Evolutionary conservation across 1,140 invertebrate genomes (phyloP), one percentile per base, ranked within the genome.

Genomic region (Telenomus remus): DNA sequence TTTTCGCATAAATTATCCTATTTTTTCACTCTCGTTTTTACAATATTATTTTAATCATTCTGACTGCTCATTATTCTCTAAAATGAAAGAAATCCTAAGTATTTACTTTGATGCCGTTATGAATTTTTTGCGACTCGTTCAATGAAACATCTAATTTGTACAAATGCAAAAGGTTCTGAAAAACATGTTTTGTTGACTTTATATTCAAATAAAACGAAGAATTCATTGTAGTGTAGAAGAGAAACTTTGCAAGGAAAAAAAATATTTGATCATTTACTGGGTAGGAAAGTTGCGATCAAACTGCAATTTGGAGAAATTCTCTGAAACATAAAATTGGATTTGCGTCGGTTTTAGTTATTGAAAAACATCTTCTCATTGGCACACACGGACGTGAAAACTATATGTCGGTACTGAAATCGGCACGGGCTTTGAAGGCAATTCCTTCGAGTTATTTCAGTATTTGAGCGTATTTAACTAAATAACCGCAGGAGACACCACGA

Each of bases 401-500:
- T n/a, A n/a, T 16, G 49, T 48, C 10, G 55, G 48, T 6, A 60
- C 54, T 0, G 43, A 71, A 70, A 69, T 76, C 63, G 68, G 47
- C 68, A 76, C 71, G 66, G 61, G 61, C 59, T 70, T 66, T 73
- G 56, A 76, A 61, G 66, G 68, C 74, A 76, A 71, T 76, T 76
- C 47, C 49, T 49, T 15, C 53, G 50, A 63, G 74, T 72, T 71
- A 76, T 71, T 76, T 63, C 39, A 68, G 66, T 61, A 76, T 76
- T 76, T 76, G 60, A 76, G 68, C 68, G 75, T 72, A 77, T 80
- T 82, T 82, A 82, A 82, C 77, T 74, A 76, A 79, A 82, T 79
- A 81, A 81, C 70, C 60, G 64, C 74, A 79, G 69, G 70, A 76
- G 61, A 64, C 57, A 65, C 65, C 61, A 55, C 70, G 64, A 71